Evolutionary conservation across 1,140 invertebrate species (phyloP), one percentile per base, ranked within the genome.

Genomic region (Drosophila sp.): DNA sequence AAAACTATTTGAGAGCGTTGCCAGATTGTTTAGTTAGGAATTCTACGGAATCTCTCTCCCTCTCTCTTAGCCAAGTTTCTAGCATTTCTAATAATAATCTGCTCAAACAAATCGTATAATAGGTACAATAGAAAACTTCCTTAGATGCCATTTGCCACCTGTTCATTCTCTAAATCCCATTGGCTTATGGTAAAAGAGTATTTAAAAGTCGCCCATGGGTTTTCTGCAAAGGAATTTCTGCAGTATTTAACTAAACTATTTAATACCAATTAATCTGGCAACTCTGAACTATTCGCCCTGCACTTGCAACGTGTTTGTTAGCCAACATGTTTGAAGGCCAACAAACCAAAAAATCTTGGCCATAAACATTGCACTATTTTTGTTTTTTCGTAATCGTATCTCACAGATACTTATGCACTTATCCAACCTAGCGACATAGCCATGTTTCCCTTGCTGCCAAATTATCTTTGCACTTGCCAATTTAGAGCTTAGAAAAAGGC

Each of bases 291-390:
- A 41, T 7, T 66, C 64, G 62, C 17, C n/a, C 38, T 72, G 70
- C 58, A 74, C 35, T 72, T 50, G 60, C 75, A 86, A 69, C 82
- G 70, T 69, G 81, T 78, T 54, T 30, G 74, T 44, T 41, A 35
- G 7, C 27, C 58, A 72, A 72, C 68, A 86, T 68, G 82, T 85
- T 75, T 23, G 27, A 32, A 58, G 57, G 29, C 57, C 17, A 60
- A 33, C 40, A 65, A 35, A 41, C 25, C 17, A 17, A 38, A 30
- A 30, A 64, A 66, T 40, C 44, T 56, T 70, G 60, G 54, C 65
- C 69, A 64, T 70, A 30, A 33, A 68, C 40, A 76, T 74, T 74
- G 44, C 44, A 50, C 25, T 25, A 1, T 47, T 44, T n/a, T 44
- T 44, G 0, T 41, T 17, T 17, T 44, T 44, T 23, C 5, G 5